These are phyloP conservation scores for Bibio marci DNA, from an alignment of 2,888 invertebrate species.

Conservation along the genomic window DNA sequence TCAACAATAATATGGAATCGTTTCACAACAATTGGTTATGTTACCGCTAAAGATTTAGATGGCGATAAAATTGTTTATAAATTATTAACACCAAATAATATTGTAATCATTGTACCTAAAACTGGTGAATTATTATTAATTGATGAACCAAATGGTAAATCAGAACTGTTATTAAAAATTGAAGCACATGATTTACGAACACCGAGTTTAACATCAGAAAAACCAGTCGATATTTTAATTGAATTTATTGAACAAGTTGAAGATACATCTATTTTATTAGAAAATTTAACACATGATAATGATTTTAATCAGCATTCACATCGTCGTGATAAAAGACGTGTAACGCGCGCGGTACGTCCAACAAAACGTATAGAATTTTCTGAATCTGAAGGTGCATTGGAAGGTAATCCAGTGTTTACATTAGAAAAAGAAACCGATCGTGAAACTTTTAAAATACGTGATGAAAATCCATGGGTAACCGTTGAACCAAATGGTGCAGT, in stretches of 20 bases:
- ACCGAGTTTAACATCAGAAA: constrained; percentile 50
- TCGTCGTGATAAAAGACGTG: constrained; percentile 55
- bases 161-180: constrained; percentile 52
- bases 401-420: constrained; percentile 75
- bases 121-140: constrained; percentile 77
- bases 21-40: constrained; percentile 68
- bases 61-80: constrained; percentile 85
- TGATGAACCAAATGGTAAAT: constrained; percentile 49
- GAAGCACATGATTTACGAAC: constrained; percentile 68
- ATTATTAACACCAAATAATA: constrained; percentile 59
- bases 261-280: constrained; percentile 39
- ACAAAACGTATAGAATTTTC: constrained; percentile 85
- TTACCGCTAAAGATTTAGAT: constrained; percentile 76
- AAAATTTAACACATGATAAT: constrained; percentile 33
- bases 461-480: constrained; percentile 87
- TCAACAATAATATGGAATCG: constrained; percentile 50
- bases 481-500: constrained; percentile 84
- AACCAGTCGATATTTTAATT: constrained; percentile 58
- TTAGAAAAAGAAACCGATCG: constrained; percentile 82
- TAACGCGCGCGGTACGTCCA: constrained; percentile 83
- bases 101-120: constrained; percentile 80
- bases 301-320: constrained; percentile 32
- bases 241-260: constrained; percentile 36
- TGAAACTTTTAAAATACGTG: constrained; percentile 83
- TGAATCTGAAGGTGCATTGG: constrained; percentile 77